Conservation (phyloP, 1,140 invertebrate genomes). For the Diploscapter pachys region DNA sequence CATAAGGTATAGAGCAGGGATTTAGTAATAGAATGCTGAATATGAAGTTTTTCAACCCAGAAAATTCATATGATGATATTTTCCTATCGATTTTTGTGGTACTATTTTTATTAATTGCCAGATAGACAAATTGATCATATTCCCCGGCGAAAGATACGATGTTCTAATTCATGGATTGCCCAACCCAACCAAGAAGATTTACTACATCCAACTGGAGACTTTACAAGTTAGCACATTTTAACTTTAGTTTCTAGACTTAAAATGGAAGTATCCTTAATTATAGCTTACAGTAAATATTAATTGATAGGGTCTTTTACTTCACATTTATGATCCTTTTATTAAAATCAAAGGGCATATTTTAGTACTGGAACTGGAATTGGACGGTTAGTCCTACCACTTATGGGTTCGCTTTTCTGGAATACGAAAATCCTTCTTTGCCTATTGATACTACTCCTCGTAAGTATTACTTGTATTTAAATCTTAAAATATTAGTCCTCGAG, state of each 20-base stretch:
- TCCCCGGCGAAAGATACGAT: conserved; percentile 56
- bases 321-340: too few relatives aligned
- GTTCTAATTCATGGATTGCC: conserved; percentile 45
- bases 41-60: too few relatives aligned
- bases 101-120: too few relatives aligned
- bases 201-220: conserved; percentile 26
- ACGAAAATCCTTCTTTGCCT: conserved; percentile 34
- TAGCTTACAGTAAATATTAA: too few relatives aligned
- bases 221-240: not conserved
- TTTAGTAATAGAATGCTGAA: too few relatives aligned
- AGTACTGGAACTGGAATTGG: conserved; percentile 50
- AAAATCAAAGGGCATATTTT: conserved; percentile 44
- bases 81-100: too few relatives aligned
- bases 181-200: conserved; percentile 36
- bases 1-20: too few relatives aligned
- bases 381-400: conserved; percentile 27
- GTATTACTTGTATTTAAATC: not conserved
- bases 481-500: conserved; percentile 8
- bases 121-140: conserved; percentile 49
- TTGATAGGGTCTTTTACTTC: too few relatives aligned
- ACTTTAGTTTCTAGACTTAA: not conserved
- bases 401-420: conserved; percentile 49
- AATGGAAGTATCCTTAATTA: too few relatives aligned
- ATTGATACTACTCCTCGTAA: conserved; percentile 3
- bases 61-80: too few relatives aligned